These are phyloP conservation scores for Hydra vulgaris DNA, from an alignment of 30 jellyfish, hydroid and myxozoan species.

Conservation along the genomic window DNA sequence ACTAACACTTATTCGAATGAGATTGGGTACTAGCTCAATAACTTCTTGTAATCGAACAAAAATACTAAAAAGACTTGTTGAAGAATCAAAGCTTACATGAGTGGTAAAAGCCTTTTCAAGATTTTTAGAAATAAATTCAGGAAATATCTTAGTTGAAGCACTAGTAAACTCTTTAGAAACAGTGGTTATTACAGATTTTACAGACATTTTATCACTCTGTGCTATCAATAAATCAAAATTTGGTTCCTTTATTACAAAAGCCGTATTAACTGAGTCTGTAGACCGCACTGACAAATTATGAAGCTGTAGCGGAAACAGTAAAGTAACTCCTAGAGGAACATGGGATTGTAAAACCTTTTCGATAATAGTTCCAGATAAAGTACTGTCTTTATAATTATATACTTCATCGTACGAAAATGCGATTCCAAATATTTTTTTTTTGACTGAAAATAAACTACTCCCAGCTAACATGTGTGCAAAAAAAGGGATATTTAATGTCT, in stretches of 20 bases:
- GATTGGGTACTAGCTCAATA: conserved; percentile 62
- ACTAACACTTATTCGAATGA: conserved; percentile 40
- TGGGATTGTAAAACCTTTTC: conserved; percentile 69
- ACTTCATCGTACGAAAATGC: conserved; percentile 63
- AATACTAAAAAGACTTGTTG: conserved; percentile 48
- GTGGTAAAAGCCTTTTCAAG: conserved; percentile 79
- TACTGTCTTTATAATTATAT: conserved; percentile 33
- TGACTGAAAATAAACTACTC: conserved; percentile 57
- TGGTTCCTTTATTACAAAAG: conserved; percentile 85
- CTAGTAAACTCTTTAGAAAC: conserved; percentile 58
- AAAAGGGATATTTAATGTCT: conserved; percentile 59
- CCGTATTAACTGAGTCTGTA: conserved; percentile 56
- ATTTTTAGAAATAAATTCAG: conserved; percentile 51
- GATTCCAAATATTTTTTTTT: conserved; percentile 50
- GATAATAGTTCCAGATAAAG: conserved; percentile 42
- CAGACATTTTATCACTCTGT: conserved; percentile 63
- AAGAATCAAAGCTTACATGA: conserved; percentile 79
- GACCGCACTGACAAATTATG: background rate
- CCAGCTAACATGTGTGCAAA: conserved; percentile 56
- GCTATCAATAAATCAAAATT: conserved; percentile 83
- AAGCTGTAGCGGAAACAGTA: conserved; percentile 58
- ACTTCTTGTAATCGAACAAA: conserved; percentile 74
- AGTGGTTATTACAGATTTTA: conserved; percentile 44
- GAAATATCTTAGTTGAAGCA: conserved; percentile 39
- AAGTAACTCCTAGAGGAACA: conserved; percentile 86